Evolutionary conservation across 2,113 vertebrate species (phyloP).

Genomic region (Danionella cerebrum): DNA sequence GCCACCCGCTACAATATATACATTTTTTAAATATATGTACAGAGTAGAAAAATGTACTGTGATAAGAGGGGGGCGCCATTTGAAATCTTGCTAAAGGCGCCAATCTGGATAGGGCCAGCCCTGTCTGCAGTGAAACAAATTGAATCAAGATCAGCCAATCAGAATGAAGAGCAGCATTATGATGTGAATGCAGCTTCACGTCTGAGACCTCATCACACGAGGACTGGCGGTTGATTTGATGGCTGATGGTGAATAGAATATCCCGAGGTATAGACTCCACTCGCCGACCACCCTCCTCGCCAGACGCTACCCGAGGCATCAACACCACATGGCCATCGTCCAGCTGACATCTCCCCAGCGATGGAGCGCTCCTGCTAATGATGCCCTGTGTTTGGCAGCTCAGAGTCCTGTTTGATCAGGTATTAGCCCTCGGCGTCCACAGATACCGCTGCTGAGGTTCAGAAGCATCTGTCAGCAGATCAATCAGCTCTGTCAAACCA

Average conservation of each 20-base stretch:
- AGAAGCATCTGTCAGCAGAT: conserved; percentile 31
- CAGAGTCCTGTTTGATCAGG: conserved; percentile 59
- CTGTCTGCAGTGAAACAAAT: no score
- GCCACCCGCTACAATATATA: no score
- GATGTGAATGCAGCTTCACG: background rate
- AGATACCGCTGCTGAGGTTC: conserved; percentile 13
- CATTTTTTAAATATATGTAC: no score
- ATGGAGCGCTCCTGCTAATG: conserved; percentile 52
- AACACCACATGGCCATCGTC: conserved; percentile 56
- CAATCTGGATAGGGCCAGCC: no score
- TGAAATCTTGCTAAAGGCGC: no score
- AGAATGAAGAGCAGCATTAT: background rate
- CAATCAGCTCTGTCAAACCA: conserved; percentile 29
- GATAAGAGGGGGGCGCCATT: no score
- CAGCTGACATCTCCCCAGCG: conserved; percentile 39
- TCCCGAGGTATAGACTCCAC: conserved; percentile 41
- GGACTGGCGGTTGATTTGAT: background rate
- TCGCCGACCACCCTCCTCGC: conserved; percentile 42
- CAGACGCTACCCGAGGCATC: conserved; percentile 49
- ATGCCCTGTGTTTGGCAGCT: conserved; percentile 58
- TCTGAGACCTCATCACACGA: background rate
- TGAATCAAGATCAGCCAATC: no score
- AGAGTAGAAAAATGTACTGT: no score
- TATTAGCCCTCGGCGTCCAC: conserved; percentile 40
- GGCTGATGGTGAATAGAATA: conserved; percentile 17